Base-by-base conservation (phyloP, 2,797 vertebrate species). In the Melanotaenia boesemani region DNA sequence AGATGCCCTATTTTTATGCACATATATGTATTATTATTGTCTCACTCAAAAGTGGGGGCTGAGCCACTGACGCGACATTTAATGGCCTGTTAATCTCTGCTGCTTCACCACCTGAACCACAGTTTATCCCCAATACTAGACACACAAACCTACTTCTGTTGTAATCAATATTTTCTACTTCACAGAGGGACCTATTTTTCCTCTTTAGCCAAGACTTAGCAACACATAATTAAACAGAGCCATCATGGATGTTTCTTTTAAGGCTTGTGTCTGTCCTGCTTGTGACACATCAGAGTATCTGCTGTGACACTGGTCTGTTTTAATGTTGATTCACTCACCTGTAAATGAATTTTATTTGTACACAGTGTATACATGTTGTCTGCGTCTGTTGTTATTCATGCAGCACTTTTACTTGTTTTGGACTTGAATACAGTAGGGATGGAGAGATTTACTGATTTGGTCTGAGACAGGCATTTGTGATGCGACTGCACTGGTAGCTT, bases 101-200 rank as follows among this genome's bases (percentile, higher is more conserved):
- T 39, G 37, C 62, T 74, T 37, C 22, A 24, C 39, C 20, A 34
- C 41, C 63, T 57, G 41, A 46, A 24, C 41, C 56, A 18, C 22
- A 64, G 64, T 12, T 79, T 30, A 68, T 57, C 34, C 34, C 8
- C 26, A 3, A 65, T 32, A 62, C 24, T 30, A 58, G 56, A 39
- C 8, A 66, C 37, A 60, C 34, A 63, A 28, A 50, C 41, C 66
- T 28, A 46, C 7, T 18, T 48, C 46, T 37, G 15, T 26, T 72
- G 57, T 57, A 36, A 61, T 75, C 36, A 36, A 32, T 55, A 56
- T 68, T 54, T 76, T 8, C 46, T 22, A 32, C 16, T 72, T 69
- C 44, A 46, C 54, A 58, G 56, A 72, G 34, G 4, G 13, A 59
- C 28, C 48, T 46, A 1, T 20, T 32, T 70, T 15, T 32, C 11